These are phyloP conservation scores for Limenitis camilla DNA, from an alignment of 2,888 invertebrate genomes.

Conservation along the genomic window DNA sequence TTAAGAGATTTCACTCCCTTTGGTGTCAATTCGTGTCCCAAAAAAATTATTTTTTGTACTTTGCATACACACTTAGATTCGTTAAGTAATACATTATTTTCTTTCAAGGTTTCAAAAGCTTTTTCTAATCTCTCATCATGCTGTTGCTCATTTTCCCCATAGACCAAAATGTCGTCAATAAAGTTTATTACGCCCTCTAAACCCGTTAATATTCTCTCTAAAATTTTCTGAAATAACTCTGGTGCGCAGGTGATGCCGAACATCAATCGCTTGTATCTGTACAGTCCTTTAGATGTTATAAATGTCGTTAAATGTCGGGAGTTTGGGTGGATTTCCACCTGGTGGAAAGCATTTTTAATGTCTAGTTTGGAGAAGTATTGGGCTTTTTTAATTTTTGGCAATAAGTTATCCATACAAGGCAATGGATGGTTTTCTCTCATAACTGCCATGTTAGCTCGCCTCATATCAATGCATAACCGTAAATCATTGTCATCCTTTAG, in stretches of 20 bases:
- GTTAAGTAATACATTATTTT: constrained; percentile 24
- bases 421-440: constrained; percentile 14
- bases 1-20: constrained; percentile 30
- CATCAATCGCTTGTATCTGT: constrained; percentile 34
- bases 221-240: constrained; percentile 28
- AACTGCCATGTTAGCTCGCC: constrained; percentile 18
- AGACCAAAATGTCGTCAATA: constrained; percentile 31
- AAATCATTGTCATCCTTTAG: constrained; percentile 22
- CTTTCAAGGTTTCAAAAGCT: constrained; percentile 10
- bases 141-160: constrained; percentile 18
- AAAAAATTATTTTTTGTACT: constrained; percentile 24
- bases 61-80: constrained; percentile 27
- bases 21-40: constrained; percentile 23
- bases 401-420: constrained; percentile 31
- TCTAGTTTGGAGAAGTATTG: constrained; percentile 26
- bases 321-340: constrained; percentile 23
- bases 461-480: constrained; percentile 14
- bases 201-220: constrained; percentile 24
- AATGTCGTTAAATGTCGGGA: constrained; percentile 30
- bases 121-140: constrained; percentile 17
- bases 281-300: constrained; percentile 24
- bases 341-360: constrained; percentile 30
- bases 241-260: constrained; percentile 34
- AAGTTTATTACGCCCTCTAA: constrained; percentile 29
- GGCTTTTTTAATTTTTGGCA: constrained; percentile 28